Conservation (phyloP, 2,797 vertebrate species). For the Pseudochaenichthys georgianus region DNA sequence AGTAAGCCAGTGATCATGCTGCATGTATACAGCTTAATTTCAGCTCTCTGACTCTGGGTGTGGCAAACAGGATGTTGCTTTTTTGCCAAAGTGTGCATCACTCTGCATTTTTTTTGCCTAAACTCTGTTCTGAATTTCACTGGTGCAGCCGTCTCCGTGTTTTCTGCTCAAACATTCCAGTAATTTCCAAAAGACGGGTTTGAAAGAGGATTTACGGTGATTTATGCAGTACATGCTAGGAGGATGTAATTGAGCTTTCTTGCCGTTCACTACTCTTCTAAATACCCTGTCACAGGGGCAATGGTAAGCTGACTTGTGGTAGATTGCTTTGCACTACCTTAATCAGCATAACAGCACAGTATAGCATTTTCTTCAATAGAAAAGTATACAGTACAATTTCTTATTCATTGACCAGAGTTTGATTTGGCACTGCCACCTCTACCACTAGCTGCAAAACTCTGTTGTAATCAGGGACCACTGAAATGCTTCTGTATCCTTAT, state of each 20-base stretch:
- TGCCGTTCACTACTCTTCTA: conserved; percentile 80
- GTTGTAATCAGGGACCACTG: conserved; percentile 45
- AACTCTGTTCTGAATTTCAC: conserved; percentile 49
- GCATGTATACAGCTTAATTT: conserved; percentile 27
- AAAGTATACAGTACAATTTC: conserved; percentile 54
- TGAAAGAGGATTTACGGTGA: conserved; percentile 80
- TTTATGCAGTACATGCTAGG: conserved; percentile 79
- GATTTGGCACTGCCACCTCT: conserved; percentile 18
- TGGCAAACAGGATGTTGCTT: conserved; percentile 64
- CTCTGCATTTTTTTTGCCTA: conserved; percentile 55
- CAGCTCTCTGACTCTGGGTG: conserved; percentile 41
- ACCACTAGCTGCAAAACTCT: conserved; percentile 43
- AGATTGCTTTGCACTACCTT: conserved; percentile 77
- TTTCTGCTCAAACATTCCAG: conserved; percentile 71
- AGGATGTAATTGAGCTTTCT: conserved; percentile 84
- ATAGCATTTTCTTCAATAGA: conserved; percentile 61
- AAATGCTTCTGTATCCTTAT: conserved; percentile 24
- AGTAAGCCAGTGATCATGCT: conserved; percentile 29
- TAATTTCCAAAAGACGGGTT: conserved; percentile 75
- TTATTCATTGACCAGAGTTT: conserved; percentile 38
- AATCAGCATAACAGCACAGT: conserved; percentile 76
- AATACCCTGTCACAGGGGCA: conserved; percentile 83
- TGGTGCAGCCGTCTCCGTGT: conserved; percentile 56
- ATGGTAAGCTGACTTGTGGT: conserved; percentile 77
- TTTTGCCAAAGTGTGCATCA: conserved; percentile 54